Base-by-base conservation (phyloP, 1,140 invertebrate species). In the Condylostylus longicornis region DNA sequence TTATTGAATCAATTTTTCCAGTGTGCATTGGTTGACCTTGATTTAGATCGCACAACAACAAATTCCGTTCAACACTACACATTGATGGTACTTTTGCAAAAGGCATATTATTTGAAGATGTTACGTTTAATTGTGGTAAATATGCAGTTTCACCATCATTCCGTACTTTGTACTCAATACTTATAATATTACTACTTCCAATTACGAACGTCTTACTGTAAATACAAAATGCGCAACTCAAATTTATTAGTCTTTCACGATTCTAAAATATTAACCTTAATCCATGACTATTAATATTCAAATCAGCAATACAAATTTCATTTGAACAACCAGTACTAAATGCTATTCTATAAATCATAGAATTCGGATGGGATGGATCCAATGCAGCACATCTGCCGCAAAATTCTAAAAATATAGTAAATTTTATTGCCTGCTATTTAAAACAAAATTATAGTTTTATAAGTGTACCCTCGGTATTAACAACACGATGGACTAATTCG, bases 131-230 rank as follows among this genome's bases (percentile, higher is more conserved):
- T 28, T 42, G 42, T 12, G 53, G 38, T 22, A 51, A 38, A 34
- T 59, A 61, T 8, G 58, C 59, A 4, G 48, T 46, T 35, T 62
- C 57, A 8, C 45, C 51, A 7, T 33, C 30, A 42, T 62, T 63
- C 4, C 14, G 9, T 27, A 50, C 43, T 12, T 45, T 25, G 25
- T 61, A 38, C 2, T 20, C 40, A 14, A 62, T 8, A 10, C 42
- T 42, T 3, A 56, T 33, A 8, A 31, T 41, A 6, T 44, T 20
- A 6, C 25, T 34, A 4, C 48, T 53, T 5, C 59, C 61, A 7
- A 60, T 42, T 5, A 52, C 33, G 14, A 38, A 17, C 13, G 32
- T 31, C 22, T 6, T 34, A 13, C 21, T 14, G 10, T 8, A 30
- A 9, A 38, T 38, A 21, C 5, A 38, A 19, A 18, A 6, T 19